Conservation (phyloP, 2,888 invertebrate species). For the Anodontia alba region DNA sequence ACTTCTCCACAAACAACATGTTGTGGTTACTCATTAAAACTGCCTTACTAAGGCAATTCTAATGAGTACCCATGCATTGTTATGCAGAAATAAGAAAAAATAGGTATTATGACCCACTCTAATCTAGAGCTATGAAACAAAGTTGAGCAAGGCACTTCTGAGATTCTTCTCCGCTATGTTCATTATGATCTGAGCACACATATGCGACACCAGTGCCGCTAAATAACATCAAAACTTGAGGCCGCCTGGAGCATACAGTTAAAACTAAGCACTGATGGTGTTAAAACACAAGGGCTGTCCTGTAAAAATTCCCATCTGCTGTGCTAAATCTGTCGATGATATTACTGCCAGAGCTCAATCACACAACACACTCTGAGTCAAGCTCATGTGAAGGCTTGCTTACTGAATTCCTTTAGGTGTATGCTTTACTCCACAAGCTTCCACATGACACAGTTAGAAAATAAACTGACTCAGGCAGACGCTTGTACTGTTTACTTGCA, state of each 20-base stretch:
- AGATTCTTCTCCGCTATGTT: neutral
- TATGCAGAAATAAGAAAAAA: too few species aligned
- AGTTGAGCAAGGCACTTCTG: constrained; percentile 16
- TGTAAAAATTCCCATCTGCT: neutral
- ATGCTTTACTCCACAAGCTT: neutral
- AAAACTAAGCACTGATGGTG: constrained; percentile 6
- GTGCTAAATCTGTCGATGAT: constrained; percentile 13
- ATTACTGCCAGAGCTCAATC: neutral
- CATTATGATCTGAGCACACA: neutral
- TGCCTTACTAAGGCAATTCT: too few species aligned
- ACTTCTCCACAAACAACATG: too few species aligned
- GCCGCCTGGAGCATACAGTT: constrained; percentile 7
- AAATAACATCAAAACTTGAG: neutral
- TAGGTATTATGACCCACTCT: neutral
- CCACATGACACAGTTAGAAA: neutral
- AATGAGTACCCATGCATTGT: too few species aligned
- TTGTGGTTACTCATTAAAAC: too few species aligned
- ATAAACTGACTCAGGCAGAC: neutral
- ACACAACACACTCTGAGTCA: neutral
- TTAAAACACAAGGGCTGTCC: neutral
- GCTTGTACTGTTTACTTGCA: neutral
- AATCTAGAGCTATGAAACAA: neutral
- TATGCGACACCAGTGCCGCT: neutral
- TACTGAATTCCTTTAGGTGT: neutral
- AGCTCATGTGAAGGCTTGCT: neutral